phyloP scores from a whole-genome alignment of 2,888 invertebrate species.

The Apomyelois bistriatella region DNA sequence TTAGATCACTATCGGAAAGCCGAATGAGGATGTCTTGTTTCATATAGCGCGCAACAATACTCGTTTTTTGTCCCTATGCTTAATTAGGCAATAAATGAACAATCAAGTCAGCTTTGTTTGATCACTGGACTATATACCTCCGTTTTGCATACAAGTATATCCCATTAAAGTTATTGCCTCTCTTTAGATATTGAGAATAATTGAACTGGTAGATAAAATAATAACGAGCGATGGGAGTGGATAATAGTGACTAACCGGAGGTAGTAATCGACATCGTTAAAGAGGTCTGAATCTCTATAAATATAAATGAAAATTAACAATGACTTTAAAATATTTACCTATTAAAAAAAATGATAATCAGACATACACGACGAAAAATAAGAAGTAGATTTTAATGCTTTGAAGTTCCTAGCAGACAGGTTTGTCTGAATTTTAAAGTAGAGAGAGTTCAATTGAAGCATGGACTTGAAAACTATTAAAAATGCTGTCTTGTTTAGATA shows the following conservation, averaged over 20 bases:
- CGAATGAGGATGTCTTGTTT: conserved; percentile 64
- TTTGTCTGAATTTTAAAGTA: too few species aligned
- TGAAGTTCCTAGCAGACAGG: too few species aligned
- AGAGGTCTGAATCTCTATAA: not conserved
- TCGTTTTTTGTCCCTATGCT: conserved; percentile 39
- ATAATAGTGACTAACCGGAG: too few species aligned
- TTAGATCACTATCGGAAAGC: conserved; percentile 54
- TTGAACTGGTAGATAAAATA: not conserved
- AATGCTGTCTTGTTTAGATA: too few species aligned
- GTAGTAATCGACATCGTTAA: not conserved
- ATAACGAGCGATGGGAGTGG: too few species aligned
- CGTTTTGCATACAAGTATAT: not conserved
- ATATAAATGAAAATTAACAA: not conserved
- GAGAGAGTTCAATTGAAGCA: too few species aligned
- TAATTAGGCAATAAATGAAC: conserved; percentile 45
- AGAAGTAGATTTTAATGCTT: too few species aligned
- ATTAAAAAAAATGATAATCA: not conserved
- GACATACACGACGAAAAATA: too few species aligned
- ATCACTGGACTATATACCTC: conserved; percentile 19
- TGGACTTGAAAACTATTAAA: too few species aligned
- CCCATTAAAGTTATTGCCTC: conserved; percentile 4
- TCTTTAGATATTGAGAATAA: not conserved
- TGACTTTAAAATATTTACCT: too few species aligned
- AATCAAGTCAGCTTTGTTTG: conserved; percentile 37
- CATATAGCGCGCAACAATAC: conserved; percentile 34